phyloP scores from a whole-genome alignment of 2,888 invertebrate species.

The Agapetus fuscipes region DNA sequence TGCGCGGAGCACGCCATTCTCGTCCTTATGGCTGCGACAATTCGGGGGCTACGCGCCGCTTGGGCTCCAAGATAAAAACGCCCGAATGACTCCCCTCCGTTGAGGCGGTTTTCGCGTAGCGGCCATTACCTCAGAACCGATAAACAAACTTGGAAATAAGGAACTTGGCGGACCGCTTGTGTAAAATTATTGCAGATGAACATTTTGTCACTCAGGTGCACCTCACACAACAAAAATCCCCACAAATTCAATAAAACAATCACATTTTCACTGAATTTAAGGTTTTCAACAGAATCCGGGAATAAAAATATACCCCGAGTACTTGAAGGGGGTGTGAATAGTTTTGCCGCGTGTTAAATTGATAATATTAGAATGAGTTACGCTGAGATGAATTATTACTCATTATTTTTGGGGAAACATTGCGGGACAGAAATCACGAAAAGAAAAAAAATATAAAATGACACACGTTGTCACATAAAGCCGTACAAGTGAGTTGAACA shows the following conservation, averaged over 20 bases:
- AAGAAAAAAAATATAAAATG: conserved; percentile 13
- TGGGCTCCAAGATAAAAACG: conserved; percentile 10
- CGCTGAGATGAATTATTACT: too few species aligned
- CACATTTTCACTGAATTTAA: too few species aligned
- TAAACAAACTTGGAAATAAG: too few species aligned
- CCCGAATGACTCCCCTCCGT: conserved; percentile 9
- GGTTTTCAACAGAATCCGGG: too few species aligned
- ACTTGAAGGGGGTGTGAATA: too few species aligned
- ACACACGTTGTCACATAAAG: conserved; percentile 18
- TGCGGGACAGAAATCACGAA: too few species aligned
- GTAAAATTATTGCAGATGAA: conserved; percentile 3
- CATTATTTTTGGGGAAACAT: too few species aligned
- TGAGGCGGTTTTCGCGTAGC: conserved; percentile 3
- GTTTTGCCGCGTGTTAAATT: too few species aligned
- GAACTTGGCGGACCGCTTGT: too few species aligned
- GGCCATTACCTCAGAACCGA: conserved; percentile 8
- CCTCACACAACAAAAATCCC: conserved; percentile 2
- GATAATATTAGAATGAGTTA: too few species aligned
- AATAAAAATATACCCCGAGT: too few species aligned
- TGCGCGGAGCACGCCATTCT: conserved; percentile 41
- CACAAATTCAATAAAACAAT: conserved; percentile 2
- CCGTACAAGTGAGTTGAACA: too few species aligned
- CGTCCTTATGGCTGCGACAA: conserved; percentile 29
- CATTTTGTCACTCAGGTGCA: conserved; percentile 8
- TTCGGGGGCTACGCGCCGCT: conserved; percentile 10